These are phyloP conservation scores for Callosobruchus maculatus DNA, from an alignment of 2,888 invertebrate genomes.

Conservation along the genomic window DNA sequence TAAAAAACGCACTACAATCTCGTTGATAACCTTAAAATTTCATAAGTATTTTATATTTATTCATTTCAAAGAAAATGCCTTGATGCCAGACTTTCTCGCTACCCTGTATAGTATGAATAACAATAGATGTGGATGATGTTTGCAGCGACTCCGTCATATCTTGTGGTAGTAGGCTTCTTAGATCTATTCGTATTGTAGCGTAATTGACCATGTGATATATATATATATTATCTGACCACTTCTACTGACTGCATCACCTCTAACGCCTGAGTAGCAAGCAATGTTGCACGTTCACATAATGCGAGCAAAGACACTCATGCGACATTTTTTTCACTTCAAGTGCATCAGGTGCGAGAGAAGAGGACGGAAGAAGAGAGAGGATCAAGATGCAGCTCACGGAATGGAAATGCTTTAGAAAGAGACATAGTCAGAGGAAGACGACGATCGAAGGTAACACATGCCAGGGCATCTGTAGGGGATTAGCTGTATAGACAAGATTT, in stretches of 20 bases:
- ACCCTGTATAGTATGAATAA: too few species aligned
- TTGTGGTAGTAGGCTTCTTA: slow-evolving; percentile 7
- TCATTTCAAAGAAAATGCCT: too few species aligned
- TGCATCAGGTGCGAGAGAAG: slow-evolving; percentile 28
- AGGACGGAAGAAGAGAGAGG: slow-evolving; percentile 11
- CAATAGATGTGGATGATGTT: too few species aligned
- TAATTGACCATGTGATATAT: slow-evolving; percentile 31
- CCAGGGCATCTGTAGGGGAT: slow-evolving; percentile 30
- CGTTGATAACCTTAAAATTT: too few species aligned
- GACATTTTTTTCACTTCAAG: slow-evolving; percentile 43
- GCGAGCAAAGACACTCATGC: slow-evolving; percentile 30
- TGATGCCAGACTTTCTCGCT: too few species aligned
- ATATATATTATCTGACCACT: slow-evolving; percentile 38
- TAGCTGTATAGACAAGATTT: slow-evolving; percentile 10
- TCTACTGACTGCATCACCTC: slow-evolving; percentile 45
- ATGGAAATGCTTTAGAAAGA: slow-evolving; percentile 9
- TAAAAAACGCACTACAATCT: too few species aligned
- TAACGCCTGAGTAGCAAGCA: slow-evolving; percentile 13
- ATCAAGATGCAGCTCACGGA: slow-evolving; percentile 7
- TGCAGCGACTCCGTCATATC: not conserved
- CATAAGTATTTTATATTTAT: too few species aligned
- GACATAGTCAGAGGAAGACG: slow-evolving; percentile 10
- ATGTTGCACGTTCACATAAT: not conserved
- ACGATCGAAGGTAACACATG: slow-evolving; percentile 38
- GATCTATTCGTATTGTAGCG: slow-evolving; percentile 10